phyloP scores from a whole-genome alignment of 2,797 vertebrate species.

The Betta splendens region DNA sequence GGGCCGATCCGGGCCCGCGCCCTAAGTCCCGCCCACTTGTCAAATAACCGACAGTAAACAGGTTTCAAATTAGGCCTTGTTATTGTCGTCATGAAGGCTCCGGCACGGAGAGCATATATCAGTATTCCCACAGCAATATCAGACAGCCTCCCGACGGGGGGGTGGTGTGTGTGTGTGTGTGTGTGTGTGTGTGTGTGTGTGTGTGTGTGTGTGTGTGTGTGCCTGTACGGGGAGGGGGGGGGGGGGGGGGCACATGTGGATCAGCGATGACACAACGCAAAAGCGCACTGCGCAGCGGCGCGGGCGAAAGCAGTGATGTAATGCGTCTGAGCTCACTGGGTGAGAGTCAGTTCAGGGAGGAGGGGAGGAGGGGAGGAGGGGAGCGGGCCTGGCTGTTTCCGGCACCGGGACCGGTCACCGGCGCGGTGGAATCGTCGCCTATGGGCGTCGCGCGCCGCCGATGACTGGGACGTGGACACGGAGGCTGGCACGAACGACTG shows the following conservation, averaged over 20 bases:
- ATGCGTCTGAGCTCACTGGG: constrained; percentile 69
- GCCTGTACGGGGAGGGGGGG: too few relatives aligned
- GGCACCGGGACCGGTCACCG: too few relatives aligned
- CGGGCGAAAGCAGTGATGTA: constrained; percentile 72
- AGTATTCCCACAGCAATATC: constrained; percentile 73
- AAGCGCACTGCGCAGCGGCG: constrained; percentile 70
- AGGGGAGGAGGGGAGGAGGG: constrained; percentile 43
- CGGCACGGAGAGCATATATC: constrained; percentile 42
- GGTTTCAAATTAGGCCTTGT: constrained; percentile 65
- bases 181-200: too few relatives aligned
- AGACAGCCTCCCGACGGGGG: constrained; percentile 66
- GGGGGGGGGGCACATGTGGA: constrained; percentile 68
- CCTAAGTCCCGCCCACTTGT: constrained; percentile 46
- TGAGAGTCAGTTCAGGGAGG: constrained; percentile 29
- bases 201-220: too few relatives aligned
- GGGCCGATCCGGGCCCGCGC: constrained; percentile 31
- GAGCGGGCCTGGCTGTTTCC: too few relatives aligned
- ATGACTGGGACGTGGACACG: constrained; percentile 66
- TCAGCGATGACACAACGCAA: constrained; percentile 74
- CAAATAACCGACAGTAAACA: constrained; percentile 67
- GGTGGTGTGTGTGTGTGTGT: too few relatives aligned
- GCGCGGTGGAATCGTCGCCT: constrained; percentile 62
- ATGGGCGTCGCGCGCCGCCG: constrained; percentile 69
- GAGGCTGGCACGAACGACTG: constrained; percentile 74
- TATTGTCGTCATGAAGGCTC: constrained; percentile 60